Conservation (phyloP, 1,140 invertebrate genomes). For the Diorhabda elongata region DNA sequence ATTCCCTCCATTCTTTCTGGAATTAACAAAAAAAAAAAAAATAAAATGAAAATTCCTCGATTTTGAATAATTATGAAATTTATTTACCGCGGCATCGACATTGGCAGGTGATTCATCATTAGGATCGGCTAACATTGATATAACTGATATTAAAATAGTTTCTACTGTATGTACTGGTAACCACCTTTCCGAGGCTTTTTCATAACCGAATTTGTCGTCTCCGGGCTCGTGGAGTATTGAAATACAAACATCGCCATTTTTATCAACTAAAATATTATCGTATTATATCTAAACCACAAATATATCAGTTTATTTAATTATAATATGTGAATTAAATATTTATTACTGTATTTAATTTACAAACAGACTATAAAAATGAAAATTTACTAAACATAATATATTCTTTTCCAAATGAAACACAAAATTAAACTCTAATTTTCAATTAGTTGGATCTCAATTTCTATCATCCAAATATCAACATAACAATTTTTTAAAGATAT, state of each 20-base stretch:
- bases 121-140: constrained; percentile 99
- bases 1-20: constrained; percentile 97
- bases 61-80: background rate
- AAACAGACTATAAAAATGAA: too few species aligned
- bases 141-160: constrained; percentile 98
- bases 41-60: background rate
- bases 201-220: constrained; percentile 99
- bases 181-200: constrained; percentile 98
- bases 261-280: constrained; percentile 74
- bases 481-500: too few species aligned
- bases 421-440: too few species aligned
- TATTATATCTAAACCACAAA: too few species aligned
- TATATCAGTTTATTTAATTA: too few species aligned
- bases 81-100: constrained; percentile 96
- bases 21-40: constrained; percentile 49
- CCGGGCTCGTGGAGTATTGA: constrained; percentile 99
- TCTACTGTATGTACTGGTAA: constrained; percentile 99
- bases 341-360: too few species aligned
- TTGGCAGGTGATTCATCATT: constrained; percentile 99
- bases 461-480: too few species aligned
- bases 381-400: too few species aligned
- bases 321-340: too few species aligned
- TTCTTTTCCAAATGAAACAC: too few species aligned
- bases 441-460: too few species aligned
- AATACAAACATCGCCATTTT: constrained; percentile 98